Percentiles rank a stretch among this genome's conserved stretches.
Conservation (phyloP, 2,888 invertebrate species). For the Eudasyphora cyanicolor region DNA sequence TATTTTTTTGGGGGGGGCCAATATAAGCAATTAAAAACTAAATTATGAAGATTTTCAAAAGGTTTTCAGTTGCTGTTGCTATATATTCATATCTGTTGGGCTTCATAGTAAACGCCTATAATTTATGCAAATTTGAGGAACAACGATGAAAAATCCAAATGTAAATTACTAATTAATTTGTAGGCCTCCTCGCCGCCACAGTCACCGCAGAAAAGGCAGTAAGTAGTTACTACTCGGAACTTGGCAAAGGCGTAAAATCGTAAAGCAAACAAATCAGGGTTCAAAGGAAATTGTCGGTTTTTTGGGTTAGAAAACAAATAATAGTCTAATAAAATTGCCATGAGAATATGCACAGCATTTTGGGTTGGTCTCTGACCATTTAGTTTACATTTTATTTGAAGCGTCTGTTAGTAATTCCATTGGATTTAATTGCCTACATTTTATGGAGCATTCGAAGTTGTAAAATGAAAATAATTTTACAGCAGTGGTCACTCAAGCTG, state of each 20-base stretch:
- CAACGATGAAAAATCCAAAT: conserved; percentile 25
- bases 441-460: not conserved
- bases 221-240: not conserved
- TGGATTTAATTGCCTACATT: not conserved
- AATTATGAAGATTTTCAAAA: conserved; percentile 49
- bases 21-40: conserved; percentile 36
- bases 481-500: not conserved
- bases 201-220: not conserved
- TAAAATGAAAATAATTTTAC: not conserved
- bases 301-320: not conserved
- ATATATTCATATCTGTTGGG: not conserved
- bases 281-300: conserved; percentile 11
- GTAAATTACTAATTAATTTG: conserved; percentile 52
- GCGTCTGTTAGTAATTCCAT: not conserved
- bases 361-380: not conserved
- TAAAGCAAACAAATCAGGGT: not conserved
- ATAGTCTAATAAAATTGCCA: conserved; percentile 2
- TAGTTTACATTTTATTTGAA: not conserved
- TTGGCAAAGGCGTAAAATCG: not conserved
- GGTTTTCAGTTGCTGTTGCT: conserved; percentile 28
- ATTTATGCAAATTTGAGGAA: conserved; percentile 32
- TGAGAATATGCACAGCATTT: not conserved
- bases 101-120: not conserved
- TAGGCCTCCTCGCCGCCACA: conserved; percentile 22
- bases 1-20: not conserved